These are phyloP conservation scores for Melanerpes formicivorus DNA, from an alignment of 2,113 vertebrate species.

Conservation along the genomic window DNA sequence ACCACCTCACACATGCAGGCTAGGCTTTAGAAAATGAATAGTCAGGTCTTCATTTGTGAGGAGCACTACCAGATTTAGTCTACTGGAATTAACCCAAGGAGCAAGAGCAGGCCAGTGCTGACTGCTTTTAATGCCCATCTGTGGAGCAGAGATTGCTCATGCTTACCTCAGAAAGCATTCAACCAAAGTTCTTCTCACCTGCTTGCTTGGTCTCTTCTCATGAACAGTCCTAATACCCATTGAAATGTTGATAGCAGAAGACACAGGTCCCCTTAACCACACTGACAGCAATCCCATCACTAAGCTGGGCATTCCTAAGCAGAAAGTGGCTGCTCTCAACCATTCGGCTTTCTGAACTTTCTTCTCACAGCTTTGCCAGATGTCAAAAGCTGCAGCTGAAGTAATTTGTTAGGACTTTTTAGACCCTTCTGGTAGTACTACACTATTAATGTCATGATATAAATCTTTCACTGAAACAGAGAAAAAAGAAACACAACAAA, in stretches of 20 bases:
- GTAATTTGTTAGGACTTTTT: rapidly evolving
- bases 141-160: not conserved
- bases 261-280: not conserved
- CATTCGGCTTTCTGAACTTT: not conserved
- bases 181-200: slow-evolving; percentile 11
- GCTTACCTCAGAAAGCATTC: slow-evolving; percentile 17
- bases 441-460: rapidly evolving
- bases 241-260: not conserved
- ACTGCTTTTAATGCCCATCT: not conserved
- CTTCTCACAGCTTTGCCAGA: not conserved
- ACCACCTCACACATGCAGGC: not conserved
- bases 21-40: not conserved
- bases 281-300: not conserved
- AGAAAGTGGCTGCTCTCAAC: not conserved
- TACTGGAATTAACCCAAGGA: not conserved
- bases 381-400: not conserved
- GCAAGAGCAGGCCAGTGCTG: not conserved
- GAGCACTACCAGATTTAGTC: not conserved
- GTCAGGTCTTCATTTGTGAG: not conserved
- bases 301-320: not conserved
- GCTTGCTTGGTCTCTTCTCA: no score
- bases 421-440: not conserved
- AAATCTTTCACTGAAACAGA: not conserved
- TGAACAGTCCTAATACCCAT: not conserved
- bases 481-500: not conserved